phyloP scores from a whole-genome alignment of 2,888 invertebrate species.

The Alviniconcha strummeri region DNA sequence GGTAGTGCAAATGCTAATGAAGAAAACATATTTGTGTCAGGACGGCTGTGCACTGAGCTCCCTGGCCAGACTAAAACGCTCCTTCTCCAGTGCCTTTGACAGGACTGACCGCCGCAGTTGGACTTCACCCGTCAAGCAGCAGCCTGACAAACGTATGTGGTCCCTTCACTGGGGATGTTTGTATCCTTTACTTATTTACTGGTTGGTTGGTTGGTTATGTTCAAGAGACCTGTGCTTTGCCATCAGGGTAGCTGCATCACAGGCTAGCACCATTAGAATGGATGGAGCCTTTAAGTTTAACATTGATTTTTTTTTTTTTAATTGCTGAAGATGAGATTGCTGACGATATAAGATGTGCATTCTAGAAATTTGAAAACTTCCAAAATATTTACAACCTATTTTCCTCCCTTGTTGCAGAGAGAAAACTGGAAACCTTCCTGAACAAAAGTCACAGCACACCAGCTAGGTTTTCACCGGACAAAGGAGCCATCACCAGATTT shows the following conservation, averaged over 20 bases:
- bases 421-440: conserved; percentile 38
- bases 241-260: too few relatives aligned
- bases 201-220: too few relatives aligned
- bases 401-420: conserved; percentile 35
- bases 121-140: background rate
- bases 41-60: conserved; percentile 26
- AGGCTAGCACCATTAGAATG: too few relatives aligned
- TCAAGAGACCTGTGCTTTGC: too few relatives aligned
- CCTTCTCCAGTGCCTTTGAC: conserved; percentile 65
- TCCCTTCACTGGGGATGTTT: too few relatives aligned
- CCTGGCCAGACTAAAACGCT: conserved; percentile 60
- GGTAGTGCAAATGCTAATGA: too few relatives aligned
- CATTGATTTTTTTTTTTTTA: background rate
- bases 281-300: too few relatives aligned
- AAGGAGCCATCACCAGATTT: conserved; percentile 36
- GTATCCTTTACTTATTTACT: too few relatives aligned
- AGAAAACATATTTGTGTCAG: background rate
- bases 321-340: too few relatives aligned
- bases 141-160: conserved; percentile 28
- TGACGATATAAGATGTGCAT: background rate
- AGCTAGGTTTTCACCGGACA: conserved; percentile 23
- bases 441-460: conserved; percentile 27
- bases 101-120: conserved; percentile 40
- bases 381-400: background rate
- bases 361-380: background rate